Base-by-base conservation (phyloP, 2,113 vertebrate species). In the Aleadryas rufinucha region DNA sequence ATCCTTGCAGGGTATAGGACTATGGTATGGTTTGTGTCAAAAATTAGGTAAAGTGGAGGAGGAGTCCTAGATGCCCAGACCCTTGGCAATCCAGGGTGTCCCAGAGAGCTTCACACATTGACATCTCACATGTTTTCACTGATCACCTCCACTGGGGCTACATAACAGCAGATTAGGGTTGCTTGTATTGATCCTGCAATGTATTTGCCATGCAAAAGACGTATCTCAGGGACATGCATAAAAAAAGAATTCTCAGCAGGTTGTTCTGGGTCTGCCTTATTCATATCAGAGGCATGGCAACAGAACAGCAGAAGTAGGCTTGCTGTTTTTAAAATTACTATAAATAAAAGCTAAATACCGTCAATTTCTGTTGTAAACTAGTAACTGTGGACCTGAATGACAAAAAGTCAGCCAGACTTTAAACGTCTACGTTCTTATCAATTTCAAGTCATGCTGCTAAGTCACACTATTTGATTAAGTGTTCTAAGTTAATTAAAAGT, bases 401-500 rank as follows among this genome's bases (percentile, higher is more conserved):
- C 44, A 89, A 91, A 89, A 84, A 33, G 12, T 53, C 44, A 76
- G 18, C 13, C 57, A 81, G 28, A 52, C 6, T 66, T 74, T 65
- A 74, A 91, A 57, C 13, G 59, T 39, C 8, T 64, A 14, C 33
- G 19, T 41, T 87, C 74, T 26, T 93, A 83, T 49, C 45, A 79
- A 72, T 96, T 89, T 87, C 49, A 69, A 90, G 45, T 85, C 70
- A 69, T 54, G 35, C 13, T 91, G 66, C 60, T 72, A 83, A 64
- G 50, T 84, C 50, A 54, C 49, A 54, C 12, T 57, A 65, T 87
- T 85, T 82, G 49, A 79, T 89, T 52, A 93, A 93, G 42, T 63
- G 54, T 80, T 71, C 45, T 65, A 49, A 80, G n/a, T 79, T 94
- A 91, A 95, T 85, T 94, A 76, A 83, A 93, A 89, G 31, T 60